A percentile compares a stretch with the other conserved stretches of the same genome.
These are phyloP conservation scores for Cetonia aurata DNA, from an alignment of 2,888 invertebrate genomes.

Conservation along the genomic window DNA sequence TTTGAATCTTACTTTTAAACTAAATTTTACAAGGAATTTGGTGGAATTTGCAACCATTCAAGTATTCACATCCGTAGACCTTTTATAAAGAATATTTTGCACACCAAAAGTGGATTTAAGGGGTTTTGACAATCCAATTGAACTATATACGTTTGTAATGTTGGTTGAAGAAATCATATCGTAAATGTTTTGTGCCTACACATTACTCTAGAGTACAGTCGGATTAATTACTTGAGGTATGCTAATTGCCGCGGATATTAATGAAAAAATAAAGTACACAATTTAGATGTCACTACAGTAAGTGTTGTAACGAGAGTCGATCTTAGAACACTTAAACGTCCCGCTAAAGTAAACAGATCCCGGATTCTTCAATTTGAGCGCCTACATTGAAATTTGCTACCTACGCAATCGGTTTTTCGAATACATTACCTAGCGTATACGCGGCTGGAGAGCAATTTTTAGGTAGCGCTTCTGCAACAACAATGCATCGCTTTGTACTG, in stretches of 20 bases:
- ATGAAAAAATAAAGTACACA: neutral
- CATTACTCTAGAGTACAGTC: too few species aligned
- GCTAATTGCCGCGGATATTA: neutral
- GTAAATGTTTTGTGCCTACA: too few species aligned
- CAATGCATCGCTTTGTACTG: constrained; percentile 22
- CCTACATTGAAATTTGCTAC: constrained; percentile 21
- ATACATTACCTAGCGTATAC: constrained; percentile 2
- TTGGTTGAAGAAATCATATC: too few species aligned
- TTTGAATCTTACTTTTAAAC: too few species aligned
- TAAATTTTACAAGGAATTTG: too few species aligned
- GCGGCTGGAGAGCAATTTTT: constrained; percentile 17
- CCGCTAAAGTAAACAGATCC: constrained; percentile 13
- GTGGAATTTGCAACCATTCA: too few species aligned
- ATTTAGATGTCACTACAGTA: neutral
- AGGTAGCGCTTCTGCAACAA: constrained; percentile 29
- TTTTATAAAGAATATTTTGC: too few species aligned
- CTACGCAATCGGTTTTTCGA: constrained; percentile 5
- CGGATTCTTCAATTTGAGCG: constrained; percentile 2
- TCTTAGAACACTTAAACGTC: constrained; percentile 10
- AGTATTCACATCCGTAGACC: too few species aligned
- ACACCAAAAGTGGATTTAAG: too few species aligned
- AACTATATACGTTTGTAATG: too few species aligned
- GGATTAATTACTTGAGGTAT: too few species aligned
- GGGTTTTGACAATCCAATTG: too few species aligned
- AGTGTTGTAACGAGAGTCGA: constrained; percentile 4